Base-by-base conservation (phyloP, 1,140 invertebrate species). In the Theocolax elegans region DNA sequence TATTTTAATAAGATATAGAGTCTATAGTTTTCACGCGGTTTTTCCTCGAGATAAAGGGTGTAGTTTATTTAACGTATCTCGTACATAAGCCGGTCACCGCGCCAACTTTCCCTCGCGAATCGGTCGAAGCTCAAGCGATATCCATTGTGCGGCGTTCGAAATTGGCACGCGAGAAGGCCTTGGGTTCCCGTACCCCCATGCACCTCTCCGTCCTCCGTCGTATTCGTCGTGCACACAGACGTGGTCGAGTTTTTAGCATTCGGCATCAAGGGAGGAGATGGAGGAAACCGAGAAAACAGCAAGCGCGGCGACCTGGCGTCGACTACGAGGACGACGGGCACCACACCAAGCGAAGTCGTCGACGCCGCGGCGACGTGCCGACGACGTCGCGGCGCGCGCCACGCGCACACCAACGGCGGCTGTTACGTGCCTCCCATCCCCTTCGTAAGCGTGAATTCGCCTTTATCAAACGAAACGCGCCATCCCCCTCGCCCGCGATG, bases 141-240 rank as follows among this genome's bases (percentile, higher is more conserved):
- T 31, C 1, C 27, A 3, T 27, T 29, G 51, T 29, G 27, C 10
- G 12, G 13, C 29, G 54, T n/a, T n/a, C 54, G 54, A 58, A 58
- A 58, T 58, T 58, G 54, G 54, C 54, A 58, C 35, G 54, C 35
- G 29, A 42, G 38, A 58, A 42, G 54, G 21, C 54, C 35, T 40
- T 29, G 13, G 17, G 13, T 23, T 27, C 23, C 27, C 2, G 6
- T 2, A 56, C 29, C 38, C 53, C n/a, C 3, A 21, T 7, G 53
- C 53, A n/a, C n/a, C n/a, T n/a, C n/a, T n/a, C n/a, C n/a, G n/a
- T n/a, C n/a, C n/a, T n/a, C n/a, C n/a, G n/a, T n/a, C n/a, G 17
- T n/a, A 21, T 35, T 21, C 31, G 29, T 56, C 31, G 10, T 38
- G 38, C 53, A 31, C 1, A 31, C 8, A 23, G 48, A 51, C 27